These are phyloP conservation scores for Chaetogeoica ovagalla DNA, from an alignment of 2,888 invertebrate genomes.

Conservation along the genomic window DNA sequence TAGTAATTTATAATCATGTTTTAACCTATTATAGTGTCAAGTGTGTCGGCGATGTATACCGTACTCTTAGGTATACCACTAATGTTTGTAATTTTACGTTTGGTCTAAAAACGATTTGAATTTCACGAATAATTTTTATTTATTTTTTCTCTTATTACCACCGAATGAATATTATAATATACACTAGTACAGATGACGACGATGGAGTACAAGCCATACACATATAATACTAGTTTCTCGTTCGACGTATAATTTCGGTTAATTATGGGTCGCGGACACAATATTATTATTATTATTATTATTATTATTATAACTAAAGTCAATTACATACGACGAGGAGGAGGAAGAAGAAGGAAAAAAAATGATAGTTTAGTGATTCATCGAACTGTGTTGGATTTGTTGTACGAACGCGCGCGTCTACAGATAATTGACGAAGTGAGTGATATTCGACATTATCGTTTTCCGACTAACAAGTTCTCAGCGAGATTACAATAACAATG, in stretches of 20 bases:
- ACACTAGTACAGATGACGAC: background rate
- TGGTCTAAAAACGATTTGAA: slow-evolving; percentile 2
- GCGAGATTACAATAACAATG: slow-evolving; percentile 13
- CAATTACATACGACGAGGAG: slow-evolving; percentile 11
- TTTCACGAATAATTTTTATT: slow-evolving; percentile 19
- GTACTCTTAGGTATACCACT: background rate
- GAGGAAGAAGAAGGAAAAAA: background rate
- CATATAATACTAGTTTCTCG: background rate
- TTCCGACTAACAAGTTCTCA: slow-evolving; percentile 7
- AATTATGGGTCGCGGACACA: slow-evolving; percentile 36
- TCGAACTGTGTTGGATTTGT: slow-evolving; percentile 25
- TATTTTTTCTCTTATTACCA: background rate
- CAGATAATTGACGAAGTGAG: slow-evolving; percentile 36
- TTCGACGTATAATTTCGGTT: slow-evolving; percentile 33
- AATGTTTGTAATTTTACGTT: slow-evolving; percentile 9
- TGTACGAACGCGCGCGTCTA: background rate
- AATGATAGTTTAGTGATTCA: slow-evolving; percentile 32
- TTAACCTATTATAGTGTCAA: slow-evolving; percentile 12
- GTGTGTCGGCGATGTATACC: background rate
- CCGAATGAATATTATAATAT: background rate
- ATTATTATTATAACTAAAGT: slow-evolving; percentile 7
- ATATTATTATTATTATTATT: no score
- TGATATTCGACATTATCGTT: slow-evolving; percentile 40
- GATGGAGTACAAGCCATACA: no score
- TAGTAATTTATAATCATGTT: background rate